Conservation (phyloP, 2,797 vertebrate genomes). For the Morus bassanus region DNA sequence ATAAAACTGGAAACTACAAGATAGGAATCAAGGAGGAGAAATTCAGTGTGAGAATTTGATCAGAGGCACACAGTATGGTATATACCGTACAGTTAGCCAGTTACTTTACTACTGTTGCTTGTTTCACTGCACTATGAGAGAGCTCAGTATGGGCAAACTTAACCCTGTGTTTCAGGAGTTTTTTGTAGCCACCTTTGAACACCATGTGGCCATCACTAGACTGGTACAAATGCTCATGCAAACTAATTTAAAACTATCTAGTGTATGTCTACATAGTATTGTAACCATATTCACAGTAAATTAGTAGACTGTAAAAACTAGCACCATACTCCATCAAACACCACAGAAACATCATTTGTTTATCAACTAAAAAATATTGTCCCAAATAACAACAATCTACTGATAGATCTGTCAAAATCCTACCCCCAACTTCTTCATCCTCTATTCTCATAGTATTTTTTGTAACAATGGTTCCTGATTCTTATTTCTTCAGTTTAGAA, state of each 20-base stretch:
- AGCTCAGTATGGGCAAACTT: not conserved
- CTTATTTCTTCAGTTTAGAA: not conserved
- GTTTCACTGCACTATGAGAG: not conserved
- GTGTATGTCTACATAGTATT: not conserved
- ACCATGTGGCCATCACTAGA: not conserved
- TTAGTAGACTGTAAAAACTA: not conserved
- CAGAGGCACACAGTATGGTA: not conserved
- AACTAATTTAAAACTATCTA: not conserved
- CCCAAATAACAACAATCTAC: not conserved
- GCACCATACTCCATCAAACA: not conserved
- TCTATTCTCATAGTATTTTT: not conserved
- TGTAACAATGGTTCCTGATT: not conserved
- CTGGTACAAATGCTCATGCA: not conserved
- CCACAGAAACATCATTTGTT: not conserved
- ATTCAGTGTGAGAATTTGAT: not conserved
- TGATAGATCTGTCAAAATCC: not conserved
- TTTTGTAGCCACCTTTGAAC: not conserved
- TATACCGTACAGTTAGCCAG: not conserved
- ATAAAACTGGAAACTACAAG: not conserved
- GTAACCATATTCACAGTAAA: not conserved
- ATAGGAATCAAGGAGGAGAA: not conserved
- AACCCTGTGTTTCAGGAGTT: not conserved
- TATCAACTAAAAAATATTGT: not conserved
- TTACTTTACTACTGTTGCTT: not conserved
- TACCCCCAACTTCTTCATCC: not conserved